Evolutionary conservation across 2,888 invertebrate genomes (phyloP).

Genomic region (Zaprionus lineosus): DNA sequence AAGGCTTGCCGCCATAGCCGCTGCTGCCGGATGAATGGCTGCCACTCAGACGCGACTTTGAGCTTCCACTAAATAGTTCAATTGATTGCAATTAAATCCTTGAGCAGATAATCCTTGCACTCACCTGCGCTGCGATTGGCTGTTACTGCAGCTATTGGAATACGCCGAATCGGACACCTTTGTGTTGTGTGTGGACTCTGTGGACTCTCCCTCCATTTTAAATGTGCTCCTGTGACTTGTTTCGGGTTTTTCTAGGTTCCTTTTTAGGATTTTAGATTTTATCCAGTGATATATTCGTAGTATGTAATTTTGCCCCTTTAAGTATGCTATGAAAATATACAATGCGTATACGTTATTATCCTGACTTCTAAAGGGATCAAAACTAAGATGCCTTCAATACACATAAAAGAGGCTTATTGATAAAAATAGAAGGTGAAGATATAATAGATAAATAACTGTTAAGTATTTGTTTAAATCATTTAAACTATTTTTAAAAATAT

Average conservation of each 20-base stretch:
- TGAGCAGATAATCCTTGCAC: conserved; percentile 39
- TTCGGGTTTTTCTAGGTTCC: neutral
- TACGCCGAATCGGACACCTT: conserved; percentile 90
- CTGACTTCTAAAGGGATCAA: too few species aligned
- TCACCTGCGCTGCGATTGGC: conserved; percentile 91
- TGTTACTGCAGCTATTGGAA: conserved; percentile 91
- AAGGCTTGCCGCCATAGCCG: conserved; percentile 89
- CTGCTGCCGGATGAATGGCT: conserved; percentile 91
- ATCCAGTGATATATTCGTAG: neutral
- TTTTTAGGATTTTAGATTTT: neutral
- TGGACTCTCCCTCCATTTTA: conserved; percentile 80
- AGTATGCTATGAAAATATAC: too few species aligned
- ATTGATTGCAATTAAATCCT: neutral
- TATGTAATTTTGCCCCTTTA: too few species aligned
- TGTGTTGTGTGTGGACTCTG: conserved; percentile 81
- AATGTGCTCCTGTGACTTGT: neutral
- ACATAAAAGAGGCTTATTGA: too few species aligned
- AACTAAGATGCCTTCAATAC: too few species aligned
- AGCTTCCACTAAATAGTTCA: conserved; percentile 85
- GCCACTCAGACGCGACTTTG: conserved; percentile 89
- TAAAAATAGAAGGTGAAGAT: too few species aligned
- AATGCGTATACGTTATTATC: too few species aligned
- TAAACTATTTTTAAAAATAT: too few species aligned
- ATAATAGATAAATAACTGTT: too few species aligned
- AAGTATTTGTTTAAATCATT: too few species aligned